These are phyloP conservation scores for Melanotaenia trifasciata DNA, from an alignment of 2,797 vertebrate genomes.

Conservation along the genomic window DNA sequence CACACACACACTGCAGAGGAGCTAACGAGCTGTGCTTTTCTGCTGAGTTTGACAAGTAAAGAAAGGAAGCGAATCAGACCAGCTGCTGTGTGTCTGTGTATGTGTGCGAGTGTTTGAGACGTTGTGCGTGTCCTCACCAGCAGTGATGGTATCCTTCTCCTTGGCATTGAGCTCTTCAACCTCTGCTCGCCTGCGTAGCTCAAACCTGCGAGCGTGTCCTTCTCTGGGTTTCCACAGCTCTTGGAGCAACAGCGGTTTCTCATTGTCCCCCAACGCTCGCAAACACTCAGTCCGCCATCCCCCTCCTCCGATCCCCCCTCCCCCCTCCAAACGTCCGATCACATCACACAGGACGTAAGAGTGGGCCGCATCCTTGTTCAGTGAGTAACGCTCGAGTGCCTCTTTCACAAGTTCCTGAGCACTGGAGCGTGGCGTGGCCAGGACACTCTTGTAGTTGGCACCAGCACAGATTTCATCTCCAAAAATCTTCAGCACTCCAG, in stretches of 20 bases:
- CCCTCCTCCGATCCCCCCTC: constrained; percentile 84
- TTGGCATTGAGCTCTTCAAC: constrained; percentile 91
- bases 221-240: constrained; percentile 96
- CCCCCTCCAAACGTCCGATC: constrained; percentile 86
- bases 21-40: constrained; percentile 69
- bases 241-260: constrained; percentile 94
- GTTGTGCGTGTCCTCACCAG: constrained; percentile 84
- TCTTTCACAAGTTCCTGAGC: constrained; percentile 93
- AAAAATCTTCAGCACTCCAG: constrained; percentile 94
- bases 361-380: constrained; percentile 85
- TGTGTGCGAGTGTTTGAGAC: constrained; percentile 29
- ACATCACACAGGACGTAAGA: constrained; percentile 92
- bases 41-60: constrained; percentile 73
- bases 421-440: constrained; percentile 91
- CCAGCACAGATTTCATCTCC: constrained; percentile 92
- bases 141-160: constrained; percentile 94
- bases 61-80: constrained; percentile 58
- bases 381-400: constrained; percentile 92
- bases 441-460: constrained; percentile 96
- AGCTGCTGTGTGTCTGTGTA: constrained; percentile 49
- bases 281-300: constrained; percentile 90
- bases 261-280: constrained; percentile 89
- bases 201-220: constrained; percentile 91
- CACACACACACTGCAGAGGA: constrained; percentile 43
- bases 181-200: constrained; percentile 89